These are phyloP conservation scores for Echinometra lucunter DNA, from an alignment of 53 echinoderm and acorn worm genomes.

Conservation along the genomic window DNA sequence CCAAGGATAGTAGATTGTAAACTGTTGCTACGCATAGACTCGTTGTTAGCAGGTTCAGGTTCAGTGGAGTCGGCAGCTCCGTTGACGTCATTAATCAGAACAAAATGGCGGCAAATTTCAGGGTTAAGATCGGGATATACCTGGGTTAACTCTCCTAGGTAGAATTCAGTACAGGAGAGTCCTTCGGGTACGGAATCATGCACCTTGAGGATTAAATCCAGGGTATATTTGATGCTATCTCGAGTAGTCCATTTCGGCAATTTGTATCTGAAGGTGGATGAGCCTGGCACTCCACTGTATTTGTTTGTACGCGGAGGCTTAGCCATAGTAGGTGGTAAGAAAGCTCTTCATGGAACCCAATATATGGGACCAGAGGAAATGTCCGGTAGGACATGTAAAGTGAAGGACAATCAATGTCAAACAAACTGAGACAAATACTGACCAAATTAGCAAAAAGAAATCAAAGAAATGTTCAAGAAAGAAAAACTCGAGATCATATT, in stretches of 20 bases:
- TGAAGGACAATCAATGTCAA: too few species aligned
- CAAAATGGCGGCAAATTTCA: not conserved
- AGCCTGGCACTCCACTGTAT: not conserved
- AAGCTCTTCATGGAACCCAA: too few species aligned
- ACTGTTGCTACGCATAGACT: not conserved
- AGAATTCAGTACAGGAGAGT: not conserved
- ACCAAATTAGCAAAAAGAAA: too few species aligned
- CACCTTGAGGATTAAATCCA: not conserved
- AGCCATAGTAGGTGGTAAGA: too few species aligned
- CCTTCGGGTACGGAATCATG: not conserved
- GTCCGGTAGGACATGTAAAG: too few species aligned
- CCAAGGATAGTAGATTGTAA: not conserved
- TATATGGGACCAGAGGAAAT: too few species aligned
- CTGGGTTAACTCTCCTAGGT: not conserved
- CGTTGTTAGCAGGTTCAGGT: not conserved
- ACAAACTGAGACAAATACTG: too few species aligned
- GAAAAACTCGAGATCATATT: too few species aligned
- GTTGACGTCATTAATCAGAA: not conserved
- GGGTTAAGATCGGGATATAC: not conserved
- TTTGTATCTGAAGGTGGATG: not conserved
- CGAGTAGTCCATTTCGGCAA: too few species aligned
- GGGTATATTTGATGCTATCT: not conserved
- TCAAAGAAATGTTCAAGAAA: too few species aligned
- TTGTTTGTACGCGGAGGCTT: not conserved
- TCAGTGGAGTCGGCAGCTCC: not conserved